phyloP scores from a whole-genome alignment of 2,888 invertebrate genomes.

The Hirtodrosophila confusa region DNA sequence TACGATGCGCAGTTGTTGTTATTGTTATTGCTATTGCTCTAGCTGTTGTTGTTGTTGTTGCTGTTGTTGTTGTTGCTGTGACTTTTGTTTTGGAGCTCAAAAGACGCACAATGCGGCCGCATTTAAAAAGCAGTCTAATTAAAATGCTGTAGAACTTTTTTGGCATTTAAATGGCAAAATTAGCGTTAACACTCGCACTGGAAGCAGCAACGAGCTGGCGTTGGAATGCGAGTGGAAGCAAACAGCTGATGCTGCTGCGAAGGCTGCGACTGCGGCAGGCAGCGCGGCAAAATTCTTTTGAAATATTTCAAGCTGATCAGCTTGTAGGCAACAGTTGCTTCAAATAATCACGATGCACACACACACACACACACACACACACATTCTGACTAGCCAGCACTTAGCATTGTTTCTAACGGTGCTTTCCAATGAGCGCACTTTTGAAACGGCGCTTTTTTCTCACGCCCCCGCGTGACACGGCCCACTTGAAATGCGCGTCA shows the following conservation, averaged over 20 bases:
- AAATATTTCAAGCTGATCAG: neutral
- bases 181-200: slow-evolving; percentile 34
- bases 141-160: slow-evolving; percentile 54
- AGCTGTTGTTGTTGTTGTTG: slow-evolving; percentile 18
- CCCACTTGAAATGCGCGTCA: neutral
- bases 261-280: neutral
- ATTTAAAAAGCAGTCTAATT: slow-evolving; percentile 68
- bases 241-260: slow-evolving; percentile 1
- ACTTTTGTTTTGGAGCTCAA: slow-evolving; percentile 37
- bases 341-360: too few species aligned
- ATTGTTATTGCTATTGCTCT: slow-evolving; percentile 4
- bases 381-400: neutral
- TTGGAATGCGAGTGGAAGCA: neutral
- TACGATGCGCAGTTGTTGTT: slow-evolving; percentile 27
- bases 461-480: slow-evolving; percentile 48
- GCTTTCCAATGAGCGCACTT: slow-evolving; percentile 6
- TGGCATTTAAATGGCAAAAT: slow-evolving; percentile 61
- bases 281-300: neutral
- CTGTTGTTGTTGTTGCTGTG: slow-evolving; percentile 21
- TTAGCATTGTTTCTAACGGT: slow-evolving; percentile 9
- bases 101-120: slow-evolving; percentile 8
- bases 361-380: too few species aligned
- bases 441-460: slow-evolving; percentile 37
- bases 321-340: too few species aligned
- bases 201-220: neutral